A percentile compares a stretch with the other conserved stretches of the same genome.
These are phyloP conservation scores for Myotis findleyi DNA, from an alignment of 2,797 vertebrate genomes.

Conservation along the genomic window DNA sequence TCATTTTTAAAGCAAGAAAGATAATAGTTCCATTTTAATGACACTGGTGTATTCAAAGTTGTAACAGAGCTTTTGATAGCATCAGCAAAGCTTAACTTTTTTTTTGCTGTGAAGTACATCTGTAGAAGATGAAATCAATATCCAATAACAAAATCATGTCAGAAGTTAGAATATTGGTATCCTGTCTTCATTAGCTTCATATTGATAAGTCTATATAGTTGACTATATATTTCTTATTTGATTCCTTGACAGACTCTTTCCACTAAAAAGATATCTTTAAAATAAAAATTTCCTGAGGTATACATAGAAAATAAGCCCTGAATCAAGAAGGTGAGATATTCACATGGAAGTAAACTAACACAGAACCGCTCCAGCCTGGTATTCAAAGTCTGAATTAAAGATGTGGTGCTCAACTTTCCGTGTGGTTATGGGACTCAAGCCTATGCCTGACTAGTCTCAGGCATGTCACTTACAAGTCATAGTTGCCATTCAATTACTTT, in stretches of 20 bases:
- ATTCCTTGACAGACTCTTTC: conserved; percentile 49
- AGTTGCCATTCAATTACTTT: conserved; percentile 62
- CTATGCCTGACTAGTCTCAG: background rate
- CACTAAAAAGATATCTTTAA: conserved; percentile 40
- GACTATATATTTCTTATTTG: conserved; percentile 31
- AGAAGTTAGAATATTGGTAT: conserved; percentile 47
- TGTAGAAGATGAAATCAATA: conserved; percentile 67
- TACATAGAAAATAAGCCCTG: conserved; percentile 18
- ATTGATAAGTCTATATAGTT: conserved; percentile 35
- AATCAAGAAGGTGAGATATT: conserved; percentile 34
- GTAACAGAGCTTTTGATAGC: background rate
- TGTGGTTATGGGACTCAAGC: background rate
- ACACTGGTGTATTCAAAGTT: background rate
- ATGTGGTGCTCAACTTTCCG: background rate
- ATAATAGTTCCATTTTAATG: conserved; percentile 11
- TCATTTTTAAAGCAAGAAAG: background rate
- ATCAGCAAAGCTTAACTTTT: conserved; percentile 40
- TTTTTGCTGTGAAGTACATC: conserved; percentile 37
- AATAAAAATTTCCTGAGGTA: conserved; percentile 39
- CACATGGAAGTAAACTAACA: background rate
- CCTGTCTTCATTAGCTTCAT: conserved; percentile 45
- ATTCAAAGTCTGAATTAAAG: conserved; percentile 18
- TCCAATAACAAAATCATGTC: conserved; percentile 31
- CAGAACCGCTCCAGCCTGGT: background rate
- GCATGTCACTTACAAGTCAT: conserved; percentile 34